Evolutionary conservation across 2,113 vertebrate genomes (phyloP).

Genomic region (Percina caprodes): DNA sequence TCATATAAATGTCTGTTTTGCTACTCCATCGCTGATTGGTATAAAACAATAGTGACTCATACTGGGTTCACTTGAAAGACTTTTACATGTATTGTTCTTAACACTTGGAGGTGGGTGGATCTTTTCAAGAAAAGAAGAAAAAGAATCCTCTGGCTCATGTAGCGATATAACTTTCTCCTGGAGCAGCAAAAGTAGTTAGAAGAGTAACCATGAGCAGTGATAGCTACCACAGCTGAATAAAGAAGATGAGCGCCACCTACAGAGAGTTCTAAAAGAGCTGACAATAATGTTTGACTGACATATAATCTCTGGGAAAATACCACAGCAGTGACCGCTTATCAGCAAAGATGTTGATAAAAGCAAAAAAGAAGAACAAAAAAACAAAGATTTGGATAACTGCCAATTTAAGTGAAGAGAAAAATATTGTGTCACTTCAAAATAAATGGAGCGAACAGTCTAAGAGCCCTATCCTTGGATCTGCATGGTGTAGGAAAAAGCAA

Average conservation of each 20-base stretch:
- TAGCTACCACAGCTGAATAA: not conserved
- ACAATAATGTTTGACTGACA: slow-evolving; percentile 36
- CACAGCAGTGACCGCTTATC: slow-evolving; percentile 26
- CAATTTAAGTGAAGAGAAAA: slow-evolving; percentile 22
- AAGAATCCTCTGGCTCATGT: slow-evolving; percentile 11
- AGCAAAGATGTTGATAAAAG: slow-evolving; percentile 28
- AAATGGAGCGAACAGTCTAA: slow-evolving; percentile 24
- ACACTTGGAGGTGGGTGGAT: slow-evolving; percentile 21
- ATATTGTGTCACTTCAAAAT: slow-evolving; percentile 29
- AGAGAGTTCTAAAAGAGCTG: not conserved
- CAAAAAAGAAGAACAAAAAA: not conserved
- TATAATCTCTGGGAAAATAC: slow-evolving; percentile 47
- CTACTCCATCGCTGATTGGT: slow-evolving; percentile 35
- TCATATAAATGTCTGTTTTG: slow-evolving; percentile 42
- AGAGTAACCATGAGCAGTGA: slow-evolving; percentile 1
- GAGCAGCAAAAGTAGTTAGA: not conserved
- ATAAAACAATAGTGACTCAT: slow-evolving; percentile 40
- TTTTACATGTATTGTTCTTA: slow-evolving; percentile 40
- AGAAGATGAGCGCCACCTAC: slow-evolving; percentile 26
- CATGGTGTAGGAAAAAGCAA: not conserved
- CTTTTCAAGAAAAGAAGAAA: slow-evolving; percentile 5
- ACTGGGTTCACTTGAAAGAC: slow-evolving; percentile 36
- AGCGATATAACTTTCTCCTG: slow-evolving; percentile 7
- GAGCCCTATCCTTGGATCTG: slow-evolving; percentile 28
- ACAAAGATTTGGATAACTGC: slow-evolving; percentile 33